A percentile compares a stretch with the other conserved stretches of the same genome.
phyloP scores from a whole-genome alignment of 2,113 vertebrate species.

The Aix galericulata region DNA sequence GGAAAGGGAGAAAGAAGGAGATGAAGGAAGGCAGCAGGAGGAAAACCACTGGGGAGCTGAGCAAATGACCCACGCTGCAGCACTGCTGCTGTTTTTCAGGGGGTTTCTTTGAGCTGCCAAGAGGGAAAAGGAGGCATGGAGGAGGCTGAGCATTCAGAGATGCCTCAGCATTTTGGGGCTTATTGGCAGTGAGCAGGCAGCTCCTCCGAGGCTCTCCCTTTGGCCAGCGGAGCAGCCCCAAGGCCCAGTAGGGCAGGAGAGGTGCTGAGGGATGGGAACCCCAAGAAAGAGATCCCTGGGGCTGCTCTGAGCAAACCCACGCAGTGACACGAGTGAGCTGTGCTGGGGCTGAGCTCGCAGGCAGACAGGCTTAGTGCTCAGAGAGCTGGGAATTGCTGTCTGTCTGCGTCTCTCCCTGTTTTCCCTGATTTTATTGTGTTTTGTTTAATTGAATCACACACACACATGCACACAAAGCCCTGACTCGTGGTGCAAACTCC shows the following conservation, averaged over 20 bases:
- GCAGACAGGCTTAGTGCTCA: neutral
- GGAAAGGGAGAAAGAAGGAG: neutral
- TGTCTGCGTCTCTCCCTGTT: slow-evolving; percentile 27
- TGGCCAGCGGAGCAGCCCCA: neutral
- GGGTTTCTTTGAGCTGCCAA: neutral
- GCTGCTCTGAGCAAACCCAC: neutral
- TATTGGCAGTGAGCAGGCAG: neutral
- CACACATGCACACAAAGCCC: slow-evolving; percentile 55
- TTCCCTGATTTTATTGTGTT: slow-evolving; percentile 60
- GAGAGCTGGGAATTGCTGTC: slow-evolving; percentile 31
- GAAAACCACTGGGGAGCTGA: neutral
- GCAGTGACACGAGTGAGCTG: neutral
- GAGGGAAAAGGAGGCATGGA: neutral
- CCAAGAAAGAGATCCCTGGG: neutral
- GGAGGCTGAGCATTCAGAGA: neutral
- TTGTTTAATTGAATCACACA: slow-evolving; percentile 63
- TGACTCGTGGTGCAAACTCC: neutral
- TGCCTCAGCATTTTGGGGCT: neutral
- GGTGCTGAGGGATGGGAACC: neutral
- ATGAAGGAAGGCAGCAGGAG: neutral
- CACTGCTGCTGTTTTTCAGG: neutral
- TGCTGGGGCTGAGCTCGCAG: neutral
- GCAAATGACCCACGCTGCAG: neutral
- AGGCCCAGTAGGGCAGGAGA: neutral
- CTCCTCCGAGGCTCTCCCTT: neutral